Evolutionary conservation across 2,113 vertebrate genomes (phyloP).

Genomic region (Esox niger): DNA sequence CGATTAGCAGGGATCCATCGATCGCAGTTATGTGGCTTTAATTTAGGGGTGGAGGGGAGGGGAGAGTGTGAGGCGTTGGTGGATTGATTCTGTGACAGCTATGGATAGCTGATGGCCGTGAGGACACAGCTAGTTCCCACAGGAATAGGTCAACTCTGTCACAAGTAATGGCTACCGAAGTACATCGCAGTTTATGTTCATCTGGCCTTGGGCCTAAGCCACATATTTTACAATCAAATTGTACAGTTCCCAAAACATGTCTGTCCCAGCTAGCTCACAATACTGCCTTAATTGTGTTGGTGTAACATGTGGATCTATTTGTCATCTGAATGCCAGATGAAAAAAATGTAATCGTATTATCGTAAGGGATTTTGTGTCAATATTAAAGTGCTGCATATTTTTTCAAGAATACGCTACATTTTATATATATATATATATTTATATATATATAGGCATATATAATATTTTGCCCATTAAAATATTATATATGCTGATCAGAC

Average conservation of each 20-base stretch:
- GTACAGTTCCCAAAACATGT: slow-evolving; percentile 1
- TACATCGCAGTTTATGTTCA: not conserved
- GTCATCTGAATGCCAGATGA: too few relatives aligned
- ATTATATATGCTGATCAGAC: too few relatives aligned
- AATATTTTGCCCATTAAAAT: too few relatives aligned
- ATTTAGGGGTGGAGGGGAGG: slow-evolving; percentile 54
- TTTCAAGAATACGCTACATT: too few relatives aligned
- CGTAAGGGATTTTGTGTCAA: too few relatives aligned
- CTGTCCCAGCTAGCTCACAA: not conserved
- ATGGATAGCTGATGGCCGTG: slow-evolving; percentile 8
- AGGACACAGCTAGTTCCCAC: slow-evolving; percentile 21
- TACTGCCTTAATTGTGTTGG: not conserved
- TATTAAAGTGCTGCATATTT: too few relatives aligned
- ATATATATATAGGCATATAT: too few relatives aligned
- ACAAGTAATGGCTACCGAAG: slow-evolving; percentile 8
- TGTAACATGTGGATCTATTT: too few relatives aligned
- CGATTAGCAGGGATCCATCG: slow-evolving; percentile 74
- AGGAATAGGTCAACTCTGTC: not conserved
- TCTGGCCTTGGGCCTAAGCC: not conserved
- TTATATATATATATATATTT: too few relatives aligned
- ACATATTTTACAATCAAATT: not conserved
- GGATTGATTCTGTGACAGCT: slow-evolving; percentile 39
- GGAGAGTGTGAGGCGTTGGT: slow-evolving; percentile 2
- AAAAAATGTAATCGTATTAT: too few relatives aligned
- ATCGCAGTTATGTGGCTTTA: slow-evolving; percentile 72